Base-by-base conservation (phyloP, 37 sponge, comb jelly and placozoan species). In the Cladorhizidae sp. region DNA sequence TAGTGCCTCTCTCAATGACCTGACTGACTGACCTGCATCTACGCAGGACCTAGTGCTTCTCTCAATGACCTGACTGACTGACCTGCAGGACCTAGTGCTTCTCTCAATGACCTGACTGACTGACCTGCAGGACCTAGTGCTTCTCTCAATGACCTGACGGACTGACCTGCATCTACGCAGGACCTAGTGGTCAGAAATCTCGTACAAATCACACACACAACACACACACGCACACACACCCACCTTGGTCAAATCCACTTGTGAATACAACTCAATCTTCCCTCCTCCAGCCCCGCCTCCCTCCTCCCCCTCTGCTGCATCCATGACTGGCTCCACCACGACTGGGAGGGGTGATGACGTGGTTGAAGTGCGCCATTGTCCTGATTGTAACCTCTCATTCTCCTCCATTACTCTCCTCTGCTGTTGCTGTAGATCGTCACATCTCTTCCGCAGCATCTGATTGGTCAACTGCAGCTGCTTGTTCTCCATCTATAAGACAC, bases 391-490 rank as follows among this genome's bases (percentile, higher is more conserved):
- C n/a, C 40, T 61, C 12, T 23, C 58, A 41, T 91, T 91, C 70
- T 86, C 87, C 28, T 86, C 80, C 1, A 86, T 83, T 22, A 91
- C 35, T 55, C 72, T 86, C 67, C 83, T 78, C 57, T 82, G 62
- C 55, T 86, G 88, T 62, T 45, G 70, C 73, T 88, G 88, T 49
- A 88, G 17, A 8, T 86, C 84, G 1, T 23, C 29, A 20, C 86
- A 38, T 43, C 39, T 72, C 65, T 57, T 56, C 25, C 77, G 64
- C 40, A 91, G 64, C 40, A 45, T 25, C 42, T 78, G 32, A 39
- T 91, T 91, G 22, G 41, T 54, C 61, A 42, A 22, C 21, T 57
- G 33, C 39, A 86, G 71, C 31, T 79, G 42, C 40, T 82, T 79
- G 40, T 77, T 79, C 76, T 80, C 80, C 0, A 51, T 65, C 90